Conservation (phyloP, 2,888 invertebrate species). For the Tenthredo mesomela region DNA sequence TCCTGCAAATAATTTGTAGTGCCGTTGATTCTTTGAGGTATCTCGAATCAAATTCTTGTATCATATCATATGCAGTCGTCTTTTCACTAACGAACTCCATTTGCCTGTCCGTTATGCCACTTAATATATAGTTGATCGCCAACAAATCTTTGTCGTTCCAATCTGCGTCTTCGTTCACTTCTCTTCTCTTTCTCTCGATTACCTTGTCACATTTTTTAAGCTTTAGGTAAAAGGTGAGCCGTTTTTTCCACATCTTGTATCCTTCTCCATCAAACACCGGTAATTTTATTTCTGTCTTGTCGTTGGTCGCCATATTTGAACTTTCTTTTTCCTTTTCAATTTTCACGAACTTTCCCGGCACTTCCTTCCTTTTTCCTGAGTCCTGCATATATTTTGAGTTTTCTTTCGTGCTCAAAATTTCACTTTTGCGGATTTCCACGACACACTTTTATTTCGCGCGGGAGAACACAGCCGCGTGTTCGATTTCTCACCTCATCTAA, state of each 20-base stretch:
- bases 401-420: too few relatives aligned
- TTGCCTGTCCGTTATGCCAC: constrained; percentile 56
- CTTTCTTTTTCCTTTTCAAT: too few relatives aligned
- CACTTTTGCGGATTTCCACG: too few relatives aligned
- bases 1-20: constrained; percentile 61
- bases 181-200: constrained; percentile 46
- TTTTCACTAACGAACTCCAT: constrained; percentile 56
- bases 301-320: constrained; percentile 53
- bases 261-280: constrained; percentile 60
- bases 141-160: constrained; percentile 61
- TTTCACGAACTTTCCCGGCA: background rate
- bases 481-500: background rate
- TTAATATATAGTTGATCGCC: constrained; percentile 59
- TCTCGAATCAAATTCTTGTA: constrained; percentile 61
- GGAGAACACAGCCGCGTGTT: background rate
- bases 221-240: constrained; percentile 58
- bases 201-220: constrained; percentile 58
- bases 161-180: constrained; percentile 29
- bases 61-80: constrained; percentile 59
- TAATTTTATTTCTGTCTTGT: constrained; percentile 50
- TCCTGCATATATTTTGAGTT: background rate
- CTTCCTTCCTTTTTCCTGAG: background rate
- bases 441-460: background rate
- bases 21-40: constrained; percentile 62
- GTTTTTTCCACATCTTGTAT: constrained; percentile 62